Evolutionary conservation across 2,113 vertebrate genomes (phyloP), one percentile per base, ranked within the genome.

Genomic region (Tricholaema leucomelas): DNA sequence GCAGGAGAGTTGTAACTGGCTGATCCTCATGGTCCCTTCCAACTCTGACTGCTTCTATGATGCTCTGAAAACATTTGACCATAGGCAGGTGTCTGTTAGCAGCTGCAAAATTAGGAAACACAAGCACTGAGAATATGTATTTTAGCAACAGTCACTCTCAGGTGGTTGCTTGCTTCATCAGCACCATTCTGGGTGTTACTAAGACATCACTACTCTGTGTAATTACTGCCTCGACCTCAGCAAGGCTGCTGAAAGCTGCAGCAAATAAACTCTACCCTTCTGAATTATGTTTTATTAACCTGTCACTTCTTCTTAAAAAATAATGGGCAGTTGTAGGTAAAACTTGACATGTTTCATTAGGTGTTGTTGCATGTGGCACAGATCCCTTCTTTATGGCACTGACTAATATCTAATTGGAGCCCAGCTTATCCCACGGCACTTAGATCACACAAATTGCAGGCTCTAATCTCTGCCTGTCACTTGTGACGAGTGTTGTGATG

Each of bases 201-300:
- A 73, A 91, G 87, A 61, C 86, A 91, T 89, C 74, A 92, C 86
- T 71, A 71, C 2, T 4, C 92, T 86, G n/a, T 48, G 48, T 94
- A 95, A 92, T 96, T 95, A 89, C 88, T 88, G 73, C 80, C 81
- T 89, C 13, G 5, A 80, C 90, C 81, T 75, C 75, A 38, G 81
- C 66, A 81, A 79, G 92, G 71, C 44, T 3, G 21, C 63, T 92
- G 77, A 94, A 94, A 96, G 89, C 80, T 92, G 27, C 58, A 87
- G 90, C 60, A 91, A 95, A 87, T 95, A 92, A 95, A 94, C 63
- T 64, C 71, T 94, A 69, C 59, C 64, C 77, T 42, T 77, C 91
- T 15, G 83, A 90, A 94, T 94, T 91, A 91, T 74, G 56, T 69
- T 91, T 93, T 92, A 90, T 95, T 87, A 95, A 94, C 82, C 74